phyloP scores from a whole-genome alignment of 2,113 vertebrate genomes.

The Herpailurus yagouaroundi region DNA sequence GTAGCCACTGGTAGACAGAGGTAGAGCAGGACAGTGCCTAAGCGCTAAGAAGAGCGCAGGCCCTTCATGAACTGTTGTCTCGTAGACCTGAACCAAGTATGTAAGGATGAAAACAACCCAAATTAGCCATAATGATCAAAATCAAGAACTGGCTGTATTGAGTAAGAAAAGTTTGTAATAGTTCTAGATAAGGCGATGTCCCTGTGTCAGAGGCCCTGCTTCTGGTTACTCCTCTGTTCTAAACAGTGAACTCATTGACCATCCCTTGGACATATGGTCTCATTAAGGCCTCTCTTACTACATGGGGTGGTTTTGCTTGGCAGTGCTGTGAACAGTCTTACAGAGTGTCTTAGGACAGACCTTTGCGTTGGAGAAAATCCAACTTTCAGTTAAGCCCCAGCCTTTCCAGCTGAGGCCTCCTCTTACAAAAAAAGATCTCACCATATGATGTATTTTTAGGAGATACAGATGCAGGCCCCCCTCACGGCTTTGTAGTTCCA shows the following conservation, averaged over 20 bases:
- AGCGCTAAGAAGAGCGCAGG: not conserved
- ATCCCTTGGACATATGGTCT: not conserved
- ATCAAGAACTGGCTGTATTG: not conserved
- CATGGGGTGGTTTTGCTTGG: not conserved
- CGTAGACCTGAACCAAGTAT: not conserved
- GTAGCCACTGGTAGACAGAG: not conserved
- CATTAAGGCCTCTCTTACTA: not conserved
- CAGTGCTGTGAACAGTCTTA: not conserved
- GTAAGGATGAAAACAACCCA: not conserved
- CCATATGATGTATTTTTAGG: not conserved
- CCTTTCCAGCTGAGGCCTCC: not conserved
- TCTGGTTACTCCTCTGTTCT: not conserved
- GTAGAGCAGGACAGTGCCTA: not conserved
- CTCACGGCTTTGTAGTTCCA: not conserved
- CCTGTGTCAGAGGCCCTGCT: not conserved
- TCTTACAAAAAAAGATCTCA: not conserved
- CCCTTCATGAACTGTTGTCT: not conserved
- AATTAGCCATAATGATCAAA: not conserved
- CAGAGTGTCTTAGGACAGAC: not conserved
- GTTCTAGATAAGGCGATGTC: not conserved
- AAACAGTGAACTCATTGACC: not conserved
- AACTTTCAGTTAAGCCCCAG: not conserved
- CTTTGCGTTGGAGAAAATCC: not conserved
- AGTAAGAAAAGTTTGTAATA: not conserved
- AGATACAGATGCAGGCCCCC: not conserved